These are phyloP conservation scores for Pogona vitticeps DNA, from an alignment of 2,113 vertebrate species.

Conservation along the genomic window DNA sequence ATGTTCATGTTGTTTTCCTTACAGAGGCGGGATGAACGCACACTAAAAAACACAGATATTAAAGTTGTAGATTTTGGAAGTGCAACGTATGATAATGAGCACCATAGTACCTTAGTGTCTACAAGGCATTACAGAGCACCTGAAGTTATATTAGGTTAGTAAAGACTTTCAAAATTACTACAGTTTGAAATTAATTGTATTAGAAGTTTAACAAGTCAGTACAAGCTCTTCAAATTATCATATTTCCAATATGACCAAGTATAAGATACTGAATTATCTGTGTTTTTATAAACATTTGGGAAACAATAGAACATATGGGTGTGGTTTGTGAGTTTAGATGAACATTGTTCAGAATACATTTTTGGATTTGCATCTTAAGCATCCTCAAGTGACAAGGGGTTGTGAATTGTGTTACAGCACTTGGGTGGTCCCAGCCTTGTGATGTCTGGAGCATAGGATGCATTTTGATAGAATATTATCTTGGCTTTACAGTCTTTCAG, in stretches of 20 bases:
- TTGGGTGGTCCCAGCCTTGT: conserved; percentile 94
- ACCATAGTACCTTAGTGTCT: conserved; percentile 95
- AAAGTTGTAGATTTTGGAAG: conserved; percentile 97
- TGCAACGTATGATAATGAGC: conserved; percentile 94
- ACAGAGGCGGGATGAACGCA: conserved; percentile 92
- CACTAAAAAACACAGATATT: conserved; percentile 88
- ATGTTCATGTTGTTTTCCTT: conserved; percentile 13
- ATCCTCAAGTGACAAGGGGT: neutral
- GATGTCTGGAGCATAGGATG: conserved; percentile 97
- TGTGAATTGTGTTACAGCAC: conserved; percentile 77
- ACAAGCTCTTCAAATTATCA: no score
- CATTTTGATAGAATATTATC: conserved; percentile 94
- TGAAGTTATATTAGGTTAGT: conserved; percentile 93
- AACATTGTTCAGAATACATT: neutral
- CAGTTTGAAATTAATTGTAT: neutral
- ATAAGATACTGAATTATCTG: neutral
- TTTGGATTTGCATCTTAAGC: neutral
- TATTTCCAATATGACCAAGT: no score
- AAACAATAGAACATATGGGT: neutral
- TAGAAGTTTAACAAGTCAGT: no score
- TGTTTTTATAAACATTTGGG: neutral
- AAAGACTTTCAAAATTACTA: neutral
- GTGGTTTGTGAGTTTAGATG: neutral
- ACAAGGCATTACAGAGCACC: conserved; percentile 96
- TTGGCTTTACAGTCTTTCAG: conserved; percentile 95